Percentiles rank a stretch among this genome's conserved stretches.
Evolutionary conservation across 2,797 vertebrate genomes (phyloP).

Genomic region (Phrynocephalus forsythii): DNA sequence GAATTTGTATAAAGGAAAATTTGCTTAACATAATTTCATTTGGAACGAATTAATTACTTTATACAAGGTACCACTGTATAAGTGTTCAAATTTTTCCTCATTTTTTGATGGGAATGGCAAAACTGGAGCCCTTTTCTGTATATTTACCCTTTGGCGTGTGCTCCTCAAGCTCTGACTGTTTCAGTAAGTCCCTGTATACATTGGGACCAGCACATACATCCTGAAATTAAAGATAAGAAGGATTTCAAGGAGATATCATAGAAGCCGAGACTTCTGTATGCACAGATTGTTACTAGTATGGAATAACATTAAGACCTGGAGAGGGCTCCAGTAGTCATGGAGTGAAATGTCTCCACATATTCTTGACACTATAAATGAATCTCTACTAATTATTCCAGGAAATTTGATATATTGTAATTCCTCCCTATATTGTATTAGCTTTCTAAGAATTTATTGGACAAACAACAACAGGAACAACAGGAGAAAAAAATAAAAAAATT

Average conservation of each 20-base stretch:
- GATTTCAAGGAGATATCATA: slow-evolving; percentile 35
- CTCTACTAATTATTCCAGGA: not conserved
- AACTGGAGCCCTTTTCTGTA: fast-evolving
- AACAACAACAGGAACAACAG: too few relatives aligned
- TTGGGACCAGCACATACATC: slow-evolving; percentile 67
- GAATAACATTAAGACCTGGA: not conserved
- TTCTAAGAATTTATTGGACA: too few relatives aligned
- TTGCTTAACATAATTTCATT: too few relatives aligned
- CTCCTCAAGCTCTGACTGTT: slow-evolving; percentile 66
- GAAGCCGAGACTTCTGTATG: not conserved
- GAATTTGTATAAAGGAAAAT: too few relatives aligned
- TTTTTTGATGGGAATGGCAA: not conserved
- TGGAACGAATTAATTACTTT: too few relatives aligned
- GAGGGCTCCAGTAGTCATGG: not conserved
- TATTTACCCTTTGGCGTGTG: slow-evolving; percentile 82
- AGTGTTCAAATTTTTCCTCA: not conserved
- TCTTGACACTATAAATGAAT: not conserved
- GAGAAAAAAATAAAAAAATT: not conserved
- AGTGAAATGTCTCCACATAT: not conserved
- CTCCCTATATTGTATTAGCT: too few relatives aligned
- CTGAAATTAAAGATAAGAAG: slow-evolving; percentile 72
- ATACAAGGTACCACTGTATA: too few relatives aligned
- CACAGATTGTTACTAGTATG: not conserved
- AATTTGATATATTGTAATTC: too few relatives aligned
- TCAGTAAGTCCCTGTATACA: slow-evolving; percentile 73